Percentiles rank a stretch among this genome's conserved stretches.
Evolutionary conservation across 2,797 vertebrate species (phyloP).

Genomic region (Buphagus erythrorhynchus): DNA sequence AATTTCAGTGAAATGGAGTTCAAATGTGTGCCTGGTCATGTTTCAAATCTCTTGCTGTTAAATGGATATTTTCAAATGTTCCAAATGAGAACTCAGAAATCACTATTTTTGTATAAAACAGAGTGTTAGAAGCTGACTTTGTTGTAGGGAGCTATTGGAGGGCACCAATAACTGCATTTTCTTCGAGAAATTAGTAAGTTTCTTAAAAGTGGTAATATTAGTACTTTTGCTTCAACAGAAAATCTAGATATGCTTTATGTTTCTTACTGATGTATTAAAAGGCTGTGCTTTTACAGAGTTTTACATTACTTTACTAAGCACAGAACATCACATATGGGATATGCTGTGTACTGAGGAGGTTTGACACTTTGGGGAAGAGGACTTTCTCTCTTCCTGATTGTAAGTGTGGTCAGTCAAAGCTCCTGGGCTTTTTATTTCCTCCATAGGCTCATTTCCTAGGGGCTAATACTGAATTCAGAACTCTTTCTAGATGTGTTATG

Average conservation of each 20-base stretch:
- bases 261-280: neutral
- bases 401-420: fast-evolving
- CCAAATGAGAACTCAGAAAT: neutral
- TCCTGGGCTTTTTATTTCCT: neutral
- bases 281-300: neutral
- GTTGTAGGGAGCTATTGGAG: neutral
- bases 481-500: neutral
- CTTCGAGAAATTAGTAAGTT: neutral
- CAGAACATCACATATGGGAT: neutral
- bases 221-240: neutral
- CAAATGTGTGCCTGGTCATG: neutral
- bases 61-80: neutral
- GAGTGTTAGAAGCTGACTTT: neutral
- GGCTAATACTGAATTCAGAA: neutral
- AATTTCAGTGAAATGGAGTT: neutral
- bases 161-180: neutral
- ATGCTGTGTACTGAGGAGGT: neutral
- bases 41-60: neutral
- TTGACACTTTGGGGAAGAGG: neutral
- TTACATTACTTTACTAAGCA: neutral
- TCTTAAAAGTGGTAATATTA: neutral
- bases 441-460: neutral
- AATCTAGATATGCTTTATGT: neutral
- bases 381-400: neutral
- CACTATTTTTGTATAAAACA: neutral